These are phyloP conservation scores for Tokudaia tokunoshimensis DNA, from an alignment of 2,797 vertebrate species.

Conservation along the genomic window DNA sequence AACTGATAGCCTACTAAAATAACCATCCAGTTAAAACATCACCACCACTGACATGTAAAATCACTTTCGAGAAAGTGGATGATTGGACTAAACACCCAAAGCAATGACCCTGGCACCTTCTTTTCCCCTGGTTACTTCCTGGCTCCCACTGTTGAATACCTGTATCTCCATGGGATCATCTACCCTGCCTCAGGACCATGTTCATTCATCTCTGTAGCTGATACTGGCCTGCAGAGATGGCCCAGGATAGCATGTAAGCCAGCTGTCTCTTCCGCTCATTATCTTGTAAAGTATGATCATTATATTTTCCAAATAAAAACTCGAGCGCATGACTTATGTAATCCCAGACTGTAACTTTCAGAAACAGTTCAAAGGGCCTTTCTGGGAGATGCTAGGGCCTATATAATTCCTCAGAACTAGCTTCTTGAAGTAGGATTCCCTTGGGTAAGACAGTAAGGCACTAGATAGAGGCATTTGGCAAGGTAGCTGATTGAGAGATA, in stretches of 20 bases:
- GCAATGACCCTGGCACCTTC: neutral
- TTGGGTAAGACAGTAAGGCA: neutral
- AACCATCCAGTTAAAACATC: neutral
- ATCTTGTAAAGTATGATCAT: constrained; percentile 28
- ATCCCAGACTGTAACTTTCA: neutral
- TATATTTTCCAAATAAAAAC: constrained; percentile 65
- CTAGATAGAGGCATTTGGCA: neutral
- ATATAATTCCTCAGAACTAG: constrained; percentile 17
- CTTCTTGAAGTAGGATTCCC: neutral
- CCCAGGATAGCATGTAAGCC: neutral
- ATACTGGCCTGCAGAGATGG: constrained; percentile 31
- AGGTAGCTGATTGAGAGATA: neutral
- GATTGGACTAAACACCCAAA: neutral
- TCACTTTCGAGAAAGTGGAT: constrained; percentile 1
- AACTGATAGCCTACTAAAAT: constrained; percentile 19
- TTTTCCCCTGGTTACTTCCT: constrained; percentile 7
- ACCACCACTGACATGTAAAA: constrained; percentile 51
- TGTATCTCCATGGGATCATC: neutral
- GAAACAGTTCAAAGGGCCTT: neutral
- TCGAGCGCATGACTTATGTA: neutral
- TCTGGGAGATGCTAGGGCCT: neutral
- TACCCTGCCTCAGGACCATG: neutral
- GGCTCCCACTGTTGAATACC: neutral
- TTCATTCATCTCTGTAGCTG: neutral
- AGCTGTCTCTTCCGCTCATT: constrained; percentile 12